Evolutionary conservation across 2,888 invertebrate genomes (phyloP), one percentile per base, ranked within the genome.

Genomic region (Diadromus collaris): DNA sequence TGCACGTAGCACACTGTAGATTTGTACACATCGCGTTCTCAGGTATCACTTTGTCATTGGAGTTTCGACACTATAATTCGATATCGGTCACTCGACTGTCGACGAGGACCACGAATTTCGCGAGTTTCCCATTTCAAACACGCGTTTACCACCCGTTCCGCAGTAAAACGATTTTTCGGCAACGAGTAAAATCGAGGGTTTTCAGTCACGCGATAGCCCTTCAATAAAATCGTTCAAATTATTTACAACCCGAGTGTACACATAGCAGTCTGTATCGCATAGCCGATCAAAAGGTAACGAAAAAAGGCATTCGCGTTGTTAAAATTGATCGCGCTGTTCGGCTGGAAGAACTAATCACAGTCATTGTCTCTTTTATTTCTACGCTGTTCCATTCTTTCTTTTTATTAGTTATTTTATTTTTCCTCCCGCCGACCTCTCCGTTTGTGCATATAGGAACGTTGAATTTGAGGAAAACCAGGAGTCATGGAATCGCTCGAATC

Each of bases 41-140:
- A 44, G 54, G 38, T 80, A 73, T 73, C 73, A 68, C 76, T 81
- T 81, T 82, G 73, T 82, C 65, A 77, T 76, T 68, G 38, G 78
- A 78, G 75, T 63, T 58, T 68, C 29, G 16, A 27, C 75, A 69
- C 27, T 60, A 41, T 63, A 51, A 51, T 34, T 68, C 73, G 73
- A 74, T 80, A 77, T 46, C 60, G 64, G 75, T 80, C 65, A 61
- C n/a, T 44, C 58, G 34, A 70, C 13, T 56, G 54, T 67, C 60
- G 41, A 27, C 34, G 48, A 32, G 64, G 46, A 60, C 48, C 41
- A 9, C 41, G 58, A 38, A 68, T 68, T 75, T 67, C 51, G 44
- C 67, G 54, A 67, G 70, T 63, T 51, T 76, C 63, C 21, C 16
- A 38, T 79, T 68, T 72, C 76, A 76, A 76, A 64, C 51, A 24